phyloP scores from a whole-genome alignment of 2,888 invertebrate species.

The Drosophila mayaguana region DNA sequence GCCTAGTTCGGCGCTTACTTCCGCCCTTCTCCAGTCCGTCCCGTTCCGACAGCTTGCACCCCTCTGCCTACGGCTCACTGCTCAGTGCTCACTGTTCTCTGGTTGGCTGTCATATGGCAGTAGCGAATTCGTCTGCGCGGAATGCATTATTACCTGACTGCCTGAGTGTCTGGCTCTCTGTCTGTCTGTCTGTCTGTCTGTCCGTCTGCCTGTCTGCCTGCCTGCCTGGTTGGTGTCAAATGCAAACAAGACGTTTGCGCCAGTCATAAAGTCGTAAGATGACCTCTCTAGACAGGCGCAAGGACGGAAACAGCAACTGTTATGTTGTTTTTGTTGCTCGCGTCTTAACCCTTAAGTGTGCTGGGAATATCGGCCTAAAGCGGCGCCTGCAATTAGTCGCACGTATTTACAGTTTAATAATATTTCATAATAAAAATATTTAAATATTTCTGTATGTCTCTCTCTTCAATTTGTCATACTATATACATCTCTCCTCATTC shows the following conservation, averaged over 20 bases:
- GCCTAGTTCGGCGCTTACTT: constrained; percentile 61
- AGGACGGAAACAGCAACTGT: constrained; percentile 19
- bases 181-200: background rate
- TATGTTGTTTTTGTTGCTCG: background rate
- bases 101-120: constrained; percentile 55
- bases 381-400: constrained; percentile 39
- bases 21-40: constrained; percentile 55
- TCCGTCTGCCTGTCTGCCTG: constrained; percentile 48
- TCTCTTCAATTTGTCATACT: too few species aligned
- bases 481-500: background rate
- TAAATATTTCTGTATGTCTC: too few species aligned
- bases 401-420: background rate
- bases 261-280: constrained; percentile 70
- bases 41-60: constrained; percentile 18
- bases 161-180: background rate
- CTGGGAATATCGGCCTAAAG: constrained; percentile 34
- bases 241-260: constrained; percentile 76
- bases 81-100: constrained; percentile 39
- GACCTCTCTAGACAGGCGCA: constrained; percentile 56
- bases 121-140: constrained; percentile 33
- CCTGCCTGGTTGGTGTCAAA: constrained; percentile 63
- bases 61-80: constrained; percentile 43
- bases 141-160: constrained; percentile 79
- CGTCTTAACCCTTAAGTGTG: constrained; percentile 54
- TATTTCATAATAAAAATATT: too few species aligned